phyloP scores from a whole-genome alignment of 2,797 vertebrate species.

The Oreortyx pictus region DNA sequence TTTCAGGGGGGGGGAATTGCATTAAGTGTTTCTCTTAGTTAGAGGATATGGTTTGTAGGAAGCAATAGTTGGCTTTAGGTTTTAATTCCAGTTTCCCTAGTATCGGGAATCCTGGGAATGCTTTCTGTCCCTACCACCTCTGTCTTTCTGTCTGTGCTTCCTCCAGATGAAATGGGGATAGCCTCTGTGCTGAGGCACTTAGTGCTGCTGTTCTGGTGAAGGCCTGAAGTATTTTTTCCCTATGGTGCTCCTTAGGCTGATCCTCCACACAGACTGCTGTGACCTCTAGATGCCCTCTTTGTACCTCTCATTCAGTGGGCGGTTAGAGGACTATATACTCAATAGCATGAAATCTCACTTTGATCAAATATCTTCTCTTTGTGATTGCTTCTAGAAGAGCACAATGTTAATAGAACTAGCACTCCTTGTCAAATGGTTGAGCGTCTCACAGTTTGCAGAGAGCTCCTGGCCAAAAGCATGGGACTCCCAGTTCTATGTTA shows the following conservation, averaged over 20 bases:
- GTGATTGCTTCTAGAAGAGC: neutral
- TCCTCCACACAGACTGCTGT: neutral
- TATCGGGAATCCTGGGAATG: neutral
- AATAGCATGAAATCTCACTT: neutral
- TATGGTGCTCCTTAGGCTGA: neutral
- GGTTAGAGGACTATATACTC: neutral
- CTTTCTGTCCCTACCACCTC: neutral
- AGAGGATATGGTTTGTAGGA: slow-evolving; percentile 15
- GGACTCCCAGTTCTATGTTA: neutral
- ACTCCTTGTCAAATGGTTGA: neutral
- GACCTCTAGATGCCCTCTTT: neutral
- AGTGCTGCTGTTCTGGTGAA: neutral
- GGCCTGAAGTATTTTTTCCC: neutral
- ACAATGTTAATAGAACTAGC: neutral
- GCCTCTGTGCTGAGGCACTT: neutral
- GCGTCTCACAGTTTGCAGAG: neutral
- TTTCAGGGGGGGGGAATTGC: neutral
- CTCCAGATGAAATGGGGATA: neutral
- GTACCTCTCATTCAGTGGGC: neutral
- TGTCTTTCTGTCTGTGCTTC: neutral
- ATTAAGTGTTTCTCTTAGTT: slow-evolving; percentile 9
- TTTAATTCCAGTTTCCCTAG: neutral
- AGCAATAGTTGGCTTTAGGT: neutral
- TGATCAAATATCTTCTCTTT: neutral
- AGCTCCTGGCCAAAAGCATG: neutral